Evolutionary conservation across 1,140 invertebrate species (phyloP), one percentile per base, ranked within the genome.

Genomic region (Eueides isabella): DNA sequence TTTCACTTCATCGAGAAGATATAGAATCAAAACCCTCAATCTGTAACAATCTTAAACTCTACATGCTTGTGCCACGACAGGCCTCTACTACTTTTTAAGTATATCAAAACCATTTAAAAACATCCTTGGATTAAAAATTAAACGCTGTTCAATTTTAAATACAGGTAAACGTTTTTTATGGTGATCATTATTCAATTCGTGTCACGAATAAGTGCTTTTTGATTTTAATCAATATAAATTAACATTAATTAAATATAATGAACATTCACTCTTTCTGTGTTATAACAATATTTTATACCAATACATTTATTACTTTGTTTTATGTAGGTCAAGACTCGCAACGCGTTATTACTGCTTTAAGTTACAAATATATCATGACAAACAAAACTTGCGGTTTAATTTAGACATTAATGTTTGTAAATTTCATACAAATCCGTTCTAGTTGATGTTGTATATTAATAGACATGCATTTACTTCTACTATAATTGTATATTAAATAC

Each of bases 211-310:
- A 71, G 48, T 41, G 67, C 64, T n/a, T 67, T 71, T 64, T 63
- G 72, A 70, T 70, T 61, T 74, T 70, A 70, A 70, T 61, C 65
- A 61, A 73, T 73, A 73, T 67, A 62, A 73, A 73, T 73, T 65
- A 65, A 63, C 70, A 71, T 65, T 71, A 64, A 71, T 71, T 71
- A 71, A 65, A 71, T 35, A 61, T 67, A 72, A 72, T 72, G 30
- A 26, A 61, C 71, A 41, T 61, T 55, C 48, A 26, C 48, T 38
- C 48, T 55, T 55, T 55, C 2, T 55, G 48, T 12, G 9, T 23
- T 55, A 55, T 23, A 55, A 55, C 48, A 55, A 55, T 55, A 55
- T 55, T 55, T 55, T 55, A 55, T 55, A 55, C 48, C 48, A 23
- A 55, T 55, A 55, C 48, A 28, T 30, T 35, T 70, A 35, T 19